Base-by-base conservation (phyloP, 2,113 vertebrate species). In the Malurus melanocephalus region DNA sequence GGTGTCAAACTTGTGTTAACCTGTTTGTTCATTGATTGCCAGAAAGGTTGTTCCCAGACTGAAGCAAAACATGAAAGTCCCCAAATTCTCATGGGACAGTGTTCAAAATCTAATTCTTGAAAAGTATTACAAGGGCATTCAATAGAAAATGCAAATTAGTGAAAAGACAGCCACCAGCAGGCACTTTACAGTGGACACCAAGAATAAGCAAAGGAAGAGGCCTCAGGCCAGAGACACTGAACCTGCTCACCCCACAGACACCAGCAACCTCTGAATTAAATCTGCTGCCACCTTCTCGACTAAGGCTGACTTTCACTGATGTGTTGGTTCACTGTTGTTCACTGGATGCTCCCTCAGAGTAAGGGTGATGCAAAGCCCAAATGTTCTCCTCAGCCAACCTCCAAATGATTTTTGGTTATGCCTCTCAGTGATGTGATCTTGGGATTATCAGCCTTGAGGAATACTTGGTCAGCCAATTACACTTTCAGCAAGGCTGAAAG, bases 181-280 rank as follows among this genome's bases (percentile, higher is more conserved):
- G 20, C 23, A 40, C 27, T 78, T 91, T 42, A 38, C 22, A 45
- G 33, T 9, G 22, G 42, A 35, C 23, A 65, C 14, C 15, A 43
- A 48, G 27, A 67, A 77, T 51, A 77, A 57, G 24, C 23, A 84
- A 57, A 87, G 33, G 40, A 69, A 59, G 27, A 23, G 18, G 6
- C 24, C 28, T 27, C 3, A 2, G 23, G 38, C 33, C 65, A 76
- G 48, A 77, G 20, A 32, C 21, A 6, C 6, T 38, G 48, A 62
- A 18, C 8, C 5, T 72, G 32, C 12, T 77, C 43, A 30, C 0
- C 0, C 26, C 32, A 55, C 15, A 61, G 38, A 13, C 17, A 59
- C 32, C 62, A 80, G n/a, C 38, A 76, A n/a, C 9, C 10, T 79
- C 59, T 55, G 45, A 85, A 59, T 59, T 75, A 67, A 81, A 60